Evolutionary conservation across 1,140 invertebrate genomes (phyloP), one percentile per base, ranked within the genome.

Genomic region (Pseudomyrmex gracilis): DNA sequence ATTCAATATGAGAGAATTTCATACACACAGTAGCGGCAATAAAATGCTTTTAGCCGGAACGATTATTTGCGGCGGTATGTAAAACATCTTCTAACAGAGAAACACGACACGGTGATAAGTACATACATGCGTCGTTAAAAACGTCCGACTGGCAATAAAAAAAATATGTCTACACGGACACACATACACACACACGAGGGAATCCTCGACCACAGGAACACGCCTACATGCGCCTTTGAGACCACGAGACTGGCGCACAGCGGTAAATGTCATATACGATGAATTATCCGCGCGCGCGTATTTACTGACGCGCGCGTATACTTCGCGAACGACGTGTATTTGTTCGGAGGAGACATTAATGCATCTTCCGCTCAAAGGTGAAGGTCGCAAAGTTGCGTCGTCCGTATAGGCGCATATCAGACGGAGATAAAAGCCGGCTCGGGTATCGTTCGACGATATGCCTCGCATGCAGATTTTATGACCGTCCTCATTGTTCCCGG

Each of bases 281-380:
- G n/a, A 80, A 80, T 80, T 58, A 70, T 70, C 45, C 20, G 51
- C 47, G 24, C 34, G 53, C 10, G 20, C 66, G 55, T 60, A 80
- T 80, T 80, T 80, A 58, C 53, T 47, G 53, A 70, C 66, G 53
- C 13, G 53, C 66, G 53, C 13, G 53, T 13, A 24, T 47, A 13
- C 17, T 57, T 12, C 49, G 73, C 24, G 66, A 58, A 58, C 53
- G 66, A 49, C 34, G 34, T 71, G 20, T 53, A 47, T 70, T 70
- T 61, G 76, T 80, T 57, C 43, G 20, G 43, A 34, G 34, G 0
- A 80, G 66, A 80, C 64, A 22, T 80, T 80, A 43, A 71, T 15
- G 53, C 58, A 71, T 80, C 55, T 60, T 78, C 8, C n/a, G 20
- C 49, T 71, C 15, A 70, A 80, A 80, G 76, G 43, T 71, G 76